These are phyloP conservation scores for Coturnix japonica DNA, from an alignment of 2,113 vertebrate species.

Conservation along the genomic window DNA sequence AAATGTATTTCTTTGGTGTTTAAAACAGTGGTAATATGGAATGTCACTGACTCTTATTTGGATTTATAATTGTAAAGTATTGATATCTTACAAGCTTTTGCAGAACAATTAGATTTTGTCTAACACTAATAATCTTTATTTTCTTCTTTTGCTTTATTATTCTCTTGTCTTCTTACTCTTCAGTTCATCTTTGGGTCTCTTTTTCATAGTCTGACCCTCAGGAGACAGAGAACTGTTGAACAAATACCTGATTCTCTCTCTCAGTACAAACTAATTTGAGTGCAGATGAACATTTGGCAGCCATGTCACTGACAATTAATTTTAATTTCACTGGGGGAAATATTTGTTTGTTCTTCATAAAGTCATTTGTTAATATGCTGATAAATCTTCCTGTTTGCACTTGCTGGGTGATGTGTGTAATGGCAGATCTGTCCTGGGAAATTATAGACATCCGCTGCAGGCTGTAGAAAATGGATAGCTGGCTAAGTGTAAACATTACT, in stretches of 20 bases:
- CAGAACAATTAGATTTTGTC: background rate
- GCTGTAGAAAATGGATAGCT: background rate
- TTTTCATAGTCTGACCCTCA: background rate
- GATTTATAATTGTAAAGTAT: background rate
- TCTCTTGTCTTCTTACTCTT: background rate
- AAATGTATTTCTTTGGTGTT: background rate
- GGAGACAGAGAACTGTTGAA: background rate
- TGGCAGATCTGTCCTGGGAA: conserved; percentile 7
- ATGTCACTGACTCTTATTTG: background rate
- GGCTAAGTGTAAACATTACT: background rate
- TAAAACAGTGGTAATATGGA: background rate
- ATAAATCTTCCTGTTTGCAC: background rate
- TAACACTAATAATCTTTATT: background rate
- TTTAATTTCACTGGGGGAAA: conserved; percentile 11
- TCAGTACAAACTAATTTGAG: background rate
- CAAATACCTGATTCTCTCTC: background rate
- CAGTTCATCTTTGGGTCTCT: background rate
- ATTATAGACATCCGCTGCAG: background rate
- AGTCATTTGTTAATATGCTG: background rate
- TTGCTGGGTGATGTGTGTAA: background rate
- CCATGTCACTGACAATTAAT: background rate
- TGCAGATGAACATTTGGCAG: background rate
- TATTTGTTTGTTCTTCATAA: conserved; percentile 20
- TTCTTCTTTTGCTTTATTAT: background rate
- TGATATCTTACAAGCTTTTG: background rate